Base-by-base conservation (phyloP, 2,797 vertebrate species). In the Eidolon dupreanum region DNA sequence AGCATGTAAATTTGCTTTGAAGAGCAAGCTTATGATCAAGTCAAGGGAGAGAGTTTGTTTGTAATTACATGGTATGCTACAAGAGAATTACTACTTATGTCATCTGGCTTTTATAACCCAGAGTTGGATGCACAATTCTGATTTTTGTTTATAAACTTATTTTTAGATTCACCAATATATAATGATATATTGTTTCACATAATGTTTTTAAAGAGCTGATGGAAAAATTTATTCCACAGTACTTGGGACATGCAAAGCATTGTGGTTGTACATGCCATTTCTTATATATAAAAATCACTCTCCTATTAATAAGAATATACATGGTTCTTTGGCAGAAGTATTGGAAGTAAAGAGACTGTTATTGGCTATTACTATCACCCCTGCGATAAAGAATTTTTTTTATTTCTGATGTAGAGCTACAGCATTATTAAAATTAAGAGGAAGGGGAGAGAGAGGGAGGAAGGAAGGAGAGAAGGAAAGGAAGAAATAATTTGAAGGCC, bases 1-100 rank as follows among this genome's bases (percentile, higher is more conserved):
- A 97, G 43, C 84, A 90, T 16, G 33, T 93, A 87, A 91, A 89
- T 96, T 97, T 93, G 90, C 89, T 88, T 98, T 97, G 92, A 97
- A 97, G 59, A 94, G 55, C 22, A 82, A 97, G 46, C 89, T 82
- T 97, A 95, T 53, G 66, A 96, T 97, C 49, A 90, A 82, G 55
- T 43, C 78, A 94, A 96, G 82, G 92, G 79, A 90, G 17, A 88
- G n/a, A 92, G 73, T 82, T 96, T 95, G 41, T 94, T 97, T 97
- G 63, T 78, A 96, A 96, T 96, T 97, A 96, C 2, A 55, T 93
- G 61, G 51, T 71, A 51, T 68, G 24, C 88, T 83, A 57, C 26
- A 93, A 5, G 20, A 74, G 55, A 97, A 90, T 87, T 90, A 70
- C 22, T 96, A 92, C 78, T 88, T 88, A 77, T 90, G 5, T 89